Conservation (phyloP, 2,113 vertebrate genomes). For the Amphilophus citrinellus region DNA sequence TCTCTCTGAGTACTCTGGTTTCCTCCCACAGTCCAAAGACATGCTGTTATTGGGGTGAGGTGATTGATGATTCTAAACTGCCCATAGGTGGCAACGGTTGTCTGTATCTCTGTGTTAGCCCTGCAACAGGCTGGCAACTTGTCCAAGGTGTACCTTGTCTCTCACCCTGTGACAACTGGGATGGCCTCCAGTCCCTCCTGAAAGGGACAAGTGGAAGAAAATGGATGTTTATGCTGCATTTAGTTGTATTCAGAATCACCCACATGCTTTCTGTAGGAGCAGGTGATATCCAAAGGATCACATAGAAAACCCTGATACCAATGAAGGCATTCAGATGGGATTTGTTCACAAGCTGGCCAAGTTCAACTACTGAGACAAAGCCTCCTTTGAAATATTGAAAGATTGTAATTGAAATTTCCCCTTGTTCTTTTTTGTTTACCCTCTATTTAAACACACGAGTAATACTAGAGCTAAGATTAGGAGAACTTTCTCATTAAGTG, state of each 20-base stretch:
- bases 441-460: conserved; percentile 39
- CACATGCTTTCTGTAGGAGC: conserved; percentile 5
- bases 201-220: too few relatives aligned
- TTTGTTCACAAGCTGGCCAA: conserved; percentile 35
- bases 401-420: conserved; percentile 45
- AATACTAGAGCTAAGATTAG: conserved; percentile 55
- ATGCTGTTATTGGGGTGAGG: too few relatives aligned
- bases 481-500: conserved; percentile 62
- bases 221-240: too few relatives aligned
- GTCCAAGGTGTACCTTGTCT: too few relatives aligned
- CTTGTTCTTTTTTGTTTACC: conserved; percentile 50
- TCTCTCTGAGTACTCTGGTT: too few relatives aligned
- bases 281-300: conserved; percentile 13
- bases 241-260: conserved; percentile 21
- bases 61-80: too few relatives aligned
- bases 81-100: too few relatives aligned
- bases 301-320: background rate
- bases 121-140: too few relatives aligned
- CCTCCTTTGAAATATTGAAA: conserved; percentile 53
- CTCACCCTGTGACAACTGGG: too few relatives aligned
- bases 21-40: too few relatives aligned
- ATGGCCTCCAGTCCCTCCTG: too few relatives aligned
- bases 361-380: conserved; percentile 48
- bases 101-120: too few relatives aligned
- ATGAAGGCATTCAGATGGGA: conserved; percentile 23